These are phyloP conservation scores for Neomorphus geoffroyi DNA, from an alignment of 2,797 vertebrate genomes.

Conservation along the genomic window DNA sequence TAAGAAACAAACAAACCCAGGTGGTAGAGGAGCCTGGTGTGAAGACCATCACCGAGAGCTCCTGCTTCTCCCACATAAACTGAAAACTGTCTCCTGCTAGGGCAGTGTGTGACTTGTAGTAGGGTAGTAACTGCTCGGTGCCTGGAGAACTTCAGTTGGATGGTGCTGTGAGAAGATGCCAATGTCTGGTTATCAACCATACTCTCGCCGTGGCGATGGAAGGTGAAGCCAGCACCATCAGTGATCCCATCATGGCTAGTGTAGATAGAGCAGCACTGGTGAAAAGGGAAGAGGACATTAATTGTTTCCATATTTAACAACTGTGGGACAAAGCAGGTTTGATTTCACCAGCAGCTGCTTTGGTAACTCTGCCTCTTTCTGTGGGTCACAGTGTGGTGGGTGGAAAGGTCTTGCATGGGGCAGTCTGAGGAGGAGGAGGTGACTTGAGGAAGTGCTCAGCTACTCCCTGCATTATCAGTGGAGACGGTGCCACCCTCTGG, in stretches of 20 bases:
- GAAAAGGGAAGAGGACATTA: not conserved
- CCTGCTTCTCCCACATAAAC: not conserved
- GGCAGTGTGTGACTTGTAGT: not conserved
- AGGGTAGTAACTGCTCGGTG: not conserved
- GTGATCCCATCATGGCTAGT: rapidly evolving
- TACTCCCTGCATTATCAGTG: not conserved
- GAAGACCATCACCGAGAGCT: not conserved
- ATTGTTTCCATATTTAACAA: not conserved
- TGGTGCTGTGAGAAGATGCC: not conserved
- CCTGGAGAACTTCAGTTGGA: not conserved
- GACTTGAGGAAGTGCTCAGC: not conserved
- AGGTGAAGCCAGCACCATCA: not conserved
- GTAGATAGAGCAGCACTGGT: not conserved
- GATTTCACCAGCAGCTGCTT: not conserved
- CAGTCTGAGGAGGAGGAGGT: not conserved
- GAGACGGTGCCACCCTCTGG: not conserved
- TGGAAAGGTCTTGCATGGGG: rapidly evolving
- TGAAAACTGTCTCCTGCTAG: not conserved
- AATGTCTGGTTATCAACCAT: not conserved
- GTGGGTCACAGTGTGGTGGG: rapidly evolving
- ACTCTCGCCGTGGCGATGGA: not conserved
- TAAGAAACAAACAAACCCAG: not conserved
- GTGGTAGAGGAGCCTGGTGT: not conserved
- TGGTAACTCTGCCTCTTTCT: not conserved
- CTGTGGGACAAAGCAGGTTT: not conserved